Evolutionary conservation across 2,888 invertebrate genomes (phyloP).

Genomic region (Agonopterix arenella): DNA sequence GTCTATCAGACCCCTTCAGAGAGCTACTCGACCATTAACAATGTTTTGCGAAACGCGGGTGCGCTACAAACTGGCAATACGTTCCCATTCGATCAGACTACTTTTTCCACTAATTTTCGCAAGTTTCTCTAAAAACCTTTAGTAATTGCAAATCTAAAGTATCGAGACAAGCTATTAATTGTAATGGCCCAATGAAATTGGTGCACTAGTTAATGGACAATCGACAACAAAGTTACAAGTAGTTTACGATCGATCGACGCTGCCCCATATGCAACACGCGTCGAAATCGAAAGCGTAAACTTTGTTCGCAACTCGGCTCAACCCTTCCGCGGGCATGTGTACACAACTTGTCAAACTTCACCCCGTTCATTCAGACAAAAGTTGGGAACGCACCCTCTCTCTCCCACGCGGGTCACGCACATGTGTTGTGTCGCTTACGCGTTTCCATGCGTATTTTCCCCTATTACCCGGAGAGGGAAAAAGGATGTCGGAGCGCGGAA

Average conservation of each 20-base stretch:
- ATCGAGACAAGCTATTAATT: not conserved
- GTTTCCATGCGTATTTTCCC: constrained; percentile 48
- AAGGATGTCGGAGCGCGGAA: constrained; percentile 18
- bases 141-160: constrained; percentile 3
- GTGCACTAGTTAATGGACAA: constrained; percentile 24
- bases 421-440: constrained; percentile 52
- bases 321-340: constrained; percentile 63
- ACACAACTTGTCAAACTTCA: constrained; percentile 59
- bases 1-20: constrained; percentile 56
- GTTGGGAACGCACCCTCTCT: constrained; percentile 47
- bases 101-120: constrained; percentile 47
- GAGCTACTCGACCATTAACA: constrained; percentile 69
- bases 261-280: constrained; percentile 66
- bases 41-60: constrained; percentile 61
- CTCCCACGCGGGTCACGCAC: constrained; percentile 43
- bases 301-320: constrained; percentile 56
- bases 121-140: constrained; percentile 21
- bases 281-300: constrained; percentile 67
- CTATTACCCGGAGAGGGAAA: constrained; percentile 30
- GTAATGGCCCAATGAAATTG: too few species aligned
- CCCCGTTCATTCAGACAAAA: constrained; percentile 62
- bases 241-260: constrained; percentile 17
- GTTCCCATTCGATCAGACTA: constrained; percentile 46
- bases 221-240: constrained; percentile 29
- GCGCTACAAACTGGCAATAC: constrained; percentile 38